These are phyloP conservation scores for Chionis minor DNA, from an alignment of 2,113 vertebrate species.

Conservation along the genomic window DNA sequence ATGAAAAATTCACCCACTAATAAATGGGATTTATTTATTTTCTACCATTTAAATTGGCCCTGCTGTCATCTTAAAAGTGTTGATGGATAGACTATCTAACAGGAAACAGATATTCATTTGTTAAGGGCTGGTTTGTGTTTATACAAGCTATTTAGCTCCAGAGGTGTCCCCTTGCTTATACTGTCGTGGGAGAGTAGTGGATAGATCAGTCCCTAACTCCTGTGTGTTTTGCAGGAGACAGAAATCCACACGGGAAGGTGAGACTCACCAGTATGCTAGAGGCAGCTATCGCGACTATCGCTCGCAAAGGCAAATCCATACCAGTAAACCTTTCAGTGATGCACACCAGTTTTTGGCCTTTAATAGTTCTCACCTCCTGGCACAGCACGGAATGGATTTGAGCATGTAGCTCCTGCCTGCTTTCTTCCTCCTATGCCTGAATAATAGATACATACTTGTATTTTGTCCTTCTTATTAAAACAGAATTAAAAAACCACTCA, in stretches of 20 bases:
- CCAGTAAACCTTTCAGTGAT: neutral
- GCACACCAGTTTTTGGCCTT: neutral
- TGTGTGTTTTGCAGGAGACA: neutral
- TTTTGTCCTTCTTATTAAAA: neutral
- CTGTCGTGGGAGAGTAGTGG: neutral
- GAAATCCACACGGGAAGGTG: neutral
- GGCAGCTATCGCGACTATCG: fast-evolving
- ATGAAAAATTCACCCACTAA: slow-evolving; percentile 45
- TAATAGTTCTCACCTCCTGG: neutral
- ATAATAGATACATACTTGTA: neutral
- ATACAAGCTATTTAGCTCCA: neutral
- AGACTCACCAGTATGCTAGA: neutral
- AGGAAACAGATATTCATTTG: neutral
- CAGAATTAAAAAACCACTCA: neutral
- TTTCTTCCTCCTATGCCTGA: neutral
- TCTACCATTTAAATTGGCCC: neutral
- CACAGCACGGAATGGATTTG: neutral
- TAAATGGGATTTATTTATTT: slow-evolving; percentile 61
- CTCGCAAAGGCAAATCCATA: neutral
- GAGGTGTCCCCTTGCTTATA: neutral
- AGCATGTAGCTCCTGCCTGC: fast-evolving
- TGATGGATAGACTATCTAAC: neutral
- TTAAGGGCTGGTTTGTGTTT: neutral
- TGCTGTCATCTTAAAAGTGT: neutral
- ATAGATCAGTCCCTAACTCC: neutral